These are phyloP conservation scores for Thaumatotibia leucotreta DNA, from an alignment of 1,140 invertebrate species.

Conservation along the genomic window DNA sequence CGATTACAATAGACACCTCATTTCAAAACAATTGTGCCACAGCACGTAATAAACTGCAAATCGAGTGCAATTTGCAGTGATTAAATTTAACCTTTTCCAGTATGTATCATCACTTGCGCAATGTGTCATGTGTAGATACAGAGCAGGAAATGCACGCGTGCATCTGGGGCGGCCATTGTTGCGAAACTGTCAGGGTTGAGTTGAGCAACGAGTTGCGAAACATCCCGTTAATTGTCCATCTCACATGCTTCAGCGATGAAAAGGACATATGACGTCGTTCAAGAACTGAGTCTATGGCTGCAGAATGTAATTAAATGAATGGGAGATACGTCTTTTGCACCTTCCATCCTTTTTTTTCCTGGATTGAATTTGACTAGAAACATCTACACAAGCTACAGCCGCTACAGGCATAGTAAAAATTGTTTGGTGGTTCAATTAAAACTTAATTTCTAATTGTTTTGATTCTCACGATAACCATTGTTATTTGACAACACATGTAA, in stretches of 20 bases:
- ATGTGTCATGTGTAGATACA: constrained; percentile 58
- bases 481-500: neutral
- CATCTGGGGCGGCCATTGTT: constrained; percentile 71
- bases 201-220: constrained; percentile 69
- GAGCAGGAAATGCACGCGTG: constrained; percentile 73
- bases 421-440: too few relatives aligned
- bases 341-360: too few relatives aligned
- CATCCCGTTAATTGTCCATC: constrained; percentile 68
- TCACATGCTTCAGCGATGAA: constrained; percentile 29
- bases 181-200: constrained; percentile 74
- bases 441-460: too few relatives aligned
- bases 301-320: too few relatives aligned
- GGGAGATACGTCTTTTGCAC: too few relatives aligned
- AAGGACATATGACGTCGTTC: neutral
- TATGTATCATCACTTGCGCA: constrained; percentile 56
- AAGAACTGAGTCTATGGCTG: too few relatives aligned
- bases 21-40: neutral
- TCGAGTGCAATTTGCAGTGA: neutral
- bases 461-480: neutral
- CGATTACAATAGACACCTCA: too few relatives aligned
- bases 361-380: too few relatives aligned
- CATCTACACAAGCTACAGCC: too few relatives aligned
- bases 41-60: neutral
- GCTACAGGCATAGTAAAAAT: too few relatives aligned
- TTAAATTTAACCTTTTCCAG: neutral